Evolutionary conservation across 1,140 invertebrate genomes (phyloP).

Genomic region (Phocides pigmalion): DNA sequence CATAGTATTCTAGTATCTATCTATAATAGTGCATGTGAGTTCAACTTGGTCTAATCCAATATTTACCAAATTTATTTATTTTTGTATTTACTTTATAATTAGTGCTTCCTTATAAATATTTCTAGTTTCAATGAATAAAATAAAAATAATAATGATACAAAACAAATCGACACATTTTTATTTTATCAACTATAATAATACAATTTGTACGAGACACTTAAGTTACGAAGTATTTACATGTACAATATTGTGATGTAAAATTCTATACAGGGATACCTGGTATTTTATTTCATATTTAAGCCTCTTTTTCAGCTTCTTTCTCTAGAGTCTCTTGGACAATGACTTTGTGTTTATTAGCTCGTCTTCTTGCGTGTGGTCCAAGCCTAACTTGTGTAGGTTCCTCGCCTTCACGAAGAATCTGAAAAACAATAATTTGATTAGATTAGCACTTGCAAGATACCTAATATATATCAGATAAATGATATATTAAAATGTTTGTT

Average conservation of each 20-base stretch:
- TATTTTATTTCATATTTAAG: slow-evolving; percentile 3
- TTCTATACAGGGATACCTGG: neutral
- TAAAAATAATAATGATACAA: too few relatives aligned
- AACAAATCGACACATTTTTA: neutral
- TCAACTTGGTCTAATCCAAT: too few relatives aligned
- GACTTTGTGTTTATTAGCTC: slow-evolving; percentile 47
- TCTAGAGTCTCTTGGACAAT: slow-evolving; percentile 41
- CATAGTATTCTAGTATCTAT: too few relatives aligned
- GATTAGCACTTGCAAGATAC: too few relatives aligned
- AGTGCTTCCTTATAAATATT: too few relatives aligned
- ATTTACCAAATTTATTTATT: too few relatives aligned
- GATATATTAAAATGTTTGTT: too few relatives aligned
- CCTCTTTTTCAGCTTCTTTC: neutral
- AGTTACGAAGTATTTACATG: neutral
- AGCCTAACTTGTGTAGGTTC: slow-evolving; percentile 41
- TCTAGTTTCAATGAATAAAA: too few relatives aligned
- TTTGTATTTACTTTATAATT: too few relatives aligned
- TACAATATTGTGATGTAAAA: neutral
- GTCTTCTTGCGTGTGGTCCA: slow-evolving; percentile 51
- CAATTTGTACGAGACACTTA: neutral
- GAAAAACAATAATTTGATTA: neutral
- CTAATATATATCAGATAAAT: too few relatives aligned
- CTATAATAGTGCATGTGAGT: too few relatives aligned
- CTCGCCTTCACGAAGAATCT: slow-evolving; percentile 46
- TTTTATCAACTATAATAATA: neutral